Percentiles rank a stretch among this genome's conserved stretches.
Conservation (phyloP, 2,113 vertebrate genomes). For the Todiramphus saurophagus region DNA sequence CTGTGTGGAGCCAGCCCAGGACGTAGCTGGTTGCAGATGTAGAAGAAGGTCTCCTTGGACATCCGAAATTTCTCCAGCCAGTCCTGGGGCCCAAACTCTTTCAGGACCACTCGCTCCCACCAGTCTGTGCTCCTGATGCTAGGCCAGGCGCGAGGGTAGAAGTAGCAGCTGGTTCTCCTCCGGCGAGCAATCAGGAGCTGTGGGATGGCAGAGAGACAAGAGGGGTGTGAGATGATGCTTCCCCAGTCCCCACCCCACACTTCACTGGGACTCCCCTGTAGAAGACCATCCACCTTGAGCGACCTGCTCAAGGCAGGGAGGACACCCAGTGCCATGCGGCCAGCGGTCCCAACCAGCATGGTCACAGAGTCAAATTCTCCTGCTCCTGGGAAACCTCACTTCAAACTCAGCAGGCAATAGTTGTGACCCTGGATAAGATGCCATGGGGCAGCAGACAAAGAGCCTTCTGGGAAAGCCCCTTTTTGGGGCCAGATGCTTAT, state of each 20-base stretch:
- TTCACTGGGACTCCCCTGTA: neutral
- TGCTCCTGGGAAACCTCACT: neutral
- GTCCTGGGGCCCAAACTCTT: constrained; percentile 73
- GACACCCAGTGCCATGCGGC: rapidly evolving
- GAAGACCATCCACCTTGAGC: neutral
- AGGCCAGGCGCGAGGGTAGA: constrained; percentile 64
- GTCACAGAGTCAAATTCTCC: neutral
- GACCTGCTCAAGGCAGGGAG: neutral
- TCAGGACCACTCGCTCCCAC: constrained; percentile 75
- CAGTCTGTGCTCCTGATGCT: constrained; percentile 52
- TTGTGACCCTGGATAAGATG: neutral
- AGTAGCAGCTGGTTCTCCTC: constrained; percentile 59
- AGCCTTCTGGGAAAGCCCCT: neutral
- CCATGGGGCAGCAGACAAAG: rapidly evolving
- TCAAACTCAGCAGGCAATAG: neutral
- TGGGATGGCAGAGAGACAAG: rapidly evolving
- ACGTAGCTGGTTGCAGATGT: constrained; percentile 68
- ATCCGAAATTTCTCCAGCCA: constrained; percentile 79
- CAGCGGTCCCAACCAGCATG: rapidly evolving
- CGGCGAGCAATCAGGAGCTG: constrained; percentile 67
- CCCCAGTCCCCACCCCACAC: neutral
- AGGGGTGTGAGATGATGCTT: rapidly evolving
- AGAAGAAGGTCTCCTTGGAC: constrained; percentile 76
- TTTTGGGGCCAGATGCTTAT: neutral
- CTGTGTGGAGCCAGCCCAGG: constrained; percentile 54